A percentile compares a stretch with the other conserved stretches of the same genome.
phyloP scores from a whole-genome alignment of 2,113 vertebrate species.

The Trogon surrucura region DNA sequence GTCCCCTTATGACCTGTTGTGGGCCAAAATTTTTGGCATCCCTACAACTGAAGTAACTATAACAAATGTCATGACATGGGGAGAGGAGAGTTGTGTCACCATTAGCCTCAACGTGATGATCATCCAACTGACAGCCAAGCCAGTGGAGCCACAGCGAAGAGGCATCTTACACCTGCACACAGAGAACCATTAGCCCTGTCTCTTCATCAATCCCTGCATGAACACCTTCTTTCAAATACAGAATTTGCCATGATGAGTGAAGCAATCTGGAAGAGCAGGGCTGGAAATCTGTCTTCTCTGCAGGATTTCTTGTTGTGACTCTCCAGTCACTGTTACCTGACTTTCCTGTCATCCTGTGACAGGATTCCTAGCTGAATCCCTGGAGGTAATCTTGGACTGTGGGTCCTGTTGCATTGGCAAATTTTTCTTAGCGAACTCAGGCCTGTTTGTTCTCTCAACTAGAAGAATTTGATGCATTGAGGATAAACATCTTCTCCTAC shows the following conservation, averaged over 20 bases:
- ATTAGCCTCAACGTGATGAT: background rate
- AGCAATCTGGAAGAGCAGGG: background rate
- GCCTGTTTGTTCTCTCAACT: background rate
- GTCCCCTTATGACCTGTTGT: background rate
- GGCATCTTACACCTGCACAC: rapidly evolving
- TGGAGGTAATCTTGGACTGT: background rate
- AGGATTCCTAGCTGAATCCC: background rate
- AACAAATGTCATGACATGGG: background rate
- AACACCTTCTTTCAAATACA: background rate
- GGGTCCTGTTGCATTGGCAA: background rate
- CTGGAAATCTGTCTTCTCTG: background rate
- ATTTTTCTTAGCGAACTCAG: background rate
- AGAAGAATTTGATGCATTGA: background rate
- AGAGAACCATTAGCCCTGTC: background rate
- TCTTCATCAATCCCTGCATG: background rate
- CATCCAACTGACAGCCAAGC: background rate
- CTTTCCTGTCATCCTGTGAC: background rate
- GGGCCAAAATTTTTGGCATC: background rate
- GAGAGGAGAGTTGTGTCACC: background rate
- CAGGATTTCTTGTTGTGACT: background rate
- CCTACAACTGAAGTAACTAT: background rate
- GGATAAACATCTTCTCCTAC: background rate
- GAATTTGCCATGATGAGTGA: background rate
- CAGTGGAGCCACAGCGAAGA: background rate
- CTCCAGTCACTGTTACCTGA: background rate